A percentile compares a stretch with the other conserved stretches of the same genome.
Conservation (phyloP, 2,797 vertebrate genomes). For the Alcedo atthis region DNA sequence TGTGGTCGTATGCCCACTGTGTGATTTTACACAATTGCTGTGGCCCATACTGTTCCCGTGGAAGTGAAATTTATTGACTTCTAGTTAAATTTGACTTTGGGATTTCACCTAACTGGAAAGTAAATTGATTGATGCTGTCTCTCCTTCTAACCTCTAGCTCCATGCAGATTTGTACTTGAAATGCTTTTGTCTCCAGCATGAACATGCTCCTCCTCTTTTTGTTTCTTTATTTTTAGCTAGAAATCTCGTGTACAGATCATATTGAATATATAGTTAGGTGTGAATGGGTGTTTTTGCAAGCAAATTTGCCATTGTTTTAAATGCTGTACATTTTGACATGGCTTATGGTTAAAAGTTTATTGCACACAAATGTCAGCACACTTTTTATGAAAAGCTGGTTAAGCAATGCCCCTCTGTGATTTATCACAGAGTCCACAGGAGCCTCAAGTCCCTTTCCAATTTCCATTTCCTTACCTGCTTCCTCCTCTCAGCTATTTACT, state of each 20-base stretch:
- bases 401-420: not conserved
- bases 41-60: not conserved
- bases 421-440: not conserved
- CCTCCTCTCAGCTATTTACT: not conserved
- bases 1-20: not conserved
- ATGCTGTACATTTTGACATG: not conserved
- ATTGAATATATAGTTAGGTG: not conserved
- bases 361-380: not conserved
- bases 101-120: conserved; percentile 26
- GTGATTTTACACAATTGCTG: conserved; percentile 50
- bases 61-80: conserved; percentile 26
- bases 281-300: not conserved
- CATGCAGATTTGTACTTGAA: not conserved
- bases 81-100: conserved; percentile 33
- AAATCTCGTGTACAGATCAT: not conserved
- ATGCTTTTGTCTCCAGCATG: not conserved
- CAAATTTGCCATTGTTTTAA: not conserved
- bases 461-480: conserved; percentile 32
- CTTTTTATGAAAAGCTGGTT: not conserved
- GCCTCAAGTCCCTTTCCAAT: not conserved
- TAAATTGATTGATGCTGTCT: conserved; percentile 28
- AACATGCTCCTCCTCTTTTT: not conserved
- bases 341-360: not conserved
- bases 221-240: not conserved
- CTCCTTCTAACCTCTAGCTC: not conserved